phyloP scores from a whole-genome alignment of 2,888 invertebrate species.

The Hemistola chrysoprasaria region DNA sequence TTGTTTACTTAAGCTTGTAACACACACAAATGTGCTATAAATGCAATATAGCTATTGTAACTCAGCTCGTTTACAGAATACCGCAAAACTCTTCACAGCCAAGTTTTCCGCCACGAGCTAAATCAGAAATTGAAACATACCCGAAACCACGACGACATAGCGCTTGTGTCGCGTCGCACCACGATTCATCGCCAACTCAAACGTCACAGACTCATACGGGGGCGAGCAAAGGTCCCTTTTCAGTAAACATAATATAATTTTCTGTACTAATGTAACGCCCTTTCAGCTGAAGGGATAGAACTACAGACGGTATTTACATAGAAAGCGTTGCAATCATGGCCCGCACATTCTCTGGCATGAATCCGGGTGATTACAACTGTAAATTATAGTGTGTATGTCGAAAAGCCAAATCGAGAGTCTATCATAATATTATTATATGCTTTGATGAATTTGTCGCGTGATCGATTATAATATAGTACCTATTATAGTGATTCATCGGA shows the following conservation, averaged over 20 bases:
- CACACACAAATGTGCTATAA: constrained; percentile 16
- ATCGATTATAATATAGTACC: too few relatives aligned
- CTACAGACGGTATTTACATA: constrained; percentile 59
- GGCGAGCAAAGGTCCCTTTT: constrained; percentile 42
- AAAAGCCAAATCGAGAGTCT: constrained; percentile 63
- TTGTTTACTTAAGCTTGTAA: constrained; percentile 20
- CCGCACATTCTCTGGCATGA: constrained; percentile 74
- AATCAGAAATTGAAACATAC: constrained; percentile 60
- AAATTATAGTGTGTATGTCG: constrained; percentile 53
- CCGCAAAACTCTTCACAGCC: constrained; percentile 40
- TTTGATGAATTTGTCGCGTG: constrained; percentile 38
- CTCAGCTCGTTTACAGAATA: constrained; percentile 30
- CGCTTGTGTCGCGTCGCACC: constrained; percentile 34
- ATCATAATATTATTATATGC: constrained; percentile 51
- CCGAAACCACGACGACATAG: constrained; percentile 70
- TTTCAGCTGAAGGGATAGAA: constrained; percentile 57
- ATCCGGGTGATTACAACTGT: constrained; percentile 54
- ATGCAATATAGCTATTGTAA: too few relatives aligned
- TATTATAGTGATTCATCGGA: constrained; percentile 29
- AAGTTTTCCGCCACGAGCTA: constrained; percentile 41
- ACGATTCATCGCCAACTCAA: constrained; percentile 59
- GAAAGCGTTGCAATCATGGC: constrained; percentile 64
- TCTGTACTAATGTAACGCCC: constrained; percentile 49
- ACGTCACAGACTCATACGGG: constrained; percentile 45
- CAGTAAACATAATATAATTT: constrained; percentile 40